Percentiles rank a stretch among this genome's conserved stretches.
phyloP scores from a whole-genome alignment of 1,140 invertebrate genomes.

The Heliothis virescens region DNA sequence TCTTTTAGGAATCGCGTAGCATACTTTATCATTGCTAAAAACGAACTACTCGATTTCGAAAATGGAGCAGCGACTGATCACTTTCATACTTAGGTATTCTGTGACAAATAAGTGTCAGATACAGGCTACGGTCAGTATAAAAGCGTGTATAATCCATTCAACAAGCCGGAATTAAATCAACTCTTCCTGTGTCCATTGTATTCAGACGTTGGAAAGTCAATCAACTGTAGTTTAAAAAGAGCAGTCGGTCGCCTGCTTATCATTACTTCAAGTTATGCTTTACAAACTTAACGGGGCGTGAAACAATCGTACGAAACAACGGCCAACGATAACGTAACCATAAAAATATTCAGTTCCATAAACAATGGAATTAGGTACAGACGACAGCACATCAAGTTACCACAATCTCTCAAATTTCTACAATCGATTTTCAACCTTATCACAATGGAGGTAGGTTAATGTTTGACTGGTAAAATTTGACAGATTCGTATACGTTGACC shows the following conservation, averaged over 20 bases:
- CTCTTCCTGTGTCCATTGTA: constrained; percentile 2
- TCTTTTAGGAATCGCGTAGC: too few species aligned
- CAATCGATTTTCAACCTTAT: too few species aligned
- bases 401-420: too few species aligned
- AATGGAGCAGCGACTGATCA: not conserved
- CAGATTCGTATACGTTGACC: too few species aligned
- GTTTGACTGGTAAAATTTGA: too few species aligned
- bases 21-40: too few species aligned
- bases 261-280: constrained; percentile 28
- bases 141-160: not conserved
- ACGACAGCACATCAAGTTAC: too few species aligned
- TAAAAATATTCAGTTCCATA: constrained; percentile 40
- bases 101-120: not conserved
- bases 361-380: constrained; percentile 13
- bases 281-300: constrained; percentile 26
- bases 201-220: constrained; percentile 12
- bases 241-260: constrained; percentile 16
- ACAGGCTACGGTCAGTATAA: not conserved
- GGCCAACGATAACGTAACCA: constrained; percentile 20
- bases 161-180: not conserved
- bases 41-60: too few species aligned
- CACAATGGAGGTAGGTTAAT: too few species aligned
- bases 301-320: constrained; percentile 19
- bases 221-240: not conserved
- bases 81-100: not conserved